Evolutionary conservation across 2,113 vertebrate species (phyloP).

Genomic region (Corythornis madagascariensis): DNA sequence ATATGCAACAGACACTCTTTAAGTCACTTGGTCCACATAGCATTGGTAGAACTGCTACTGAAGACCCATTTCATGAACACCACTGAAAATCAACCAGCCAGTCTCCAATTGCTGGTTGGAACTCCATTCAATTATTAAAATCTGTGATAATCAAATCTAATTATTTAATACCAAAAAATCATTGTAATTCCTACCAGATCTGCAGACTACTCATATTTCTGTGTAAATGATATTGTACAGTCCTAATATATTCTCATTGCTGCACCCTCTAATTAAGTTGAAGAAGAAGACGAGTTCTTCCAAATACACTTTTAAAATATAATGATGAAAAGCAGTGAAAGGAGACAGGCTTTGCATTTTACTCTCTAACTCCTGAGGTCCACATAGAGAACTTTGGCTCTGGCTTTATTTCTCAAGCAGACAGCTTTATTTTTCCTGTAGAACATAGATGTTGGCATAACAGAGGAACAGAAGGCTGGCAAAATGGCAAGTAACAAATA

Average conservation of each 20-base stretch:
- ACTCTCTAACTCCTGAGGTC: neutral
- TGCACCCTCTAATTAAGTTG: neutral
- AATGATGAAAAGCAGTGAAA: neutral
- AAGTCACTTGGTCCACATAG: neutral
- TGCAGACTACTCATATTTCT: neutral
- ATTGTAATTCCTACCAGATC: neutral
- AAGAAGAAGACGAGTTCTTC: neutral
- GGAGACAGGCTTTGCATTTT: neutral
- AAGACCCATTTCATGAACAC: neutral
- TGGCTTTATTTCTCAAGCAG: neutral
- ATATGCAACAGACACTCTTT: neutral
- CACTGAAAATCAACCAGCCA: neutral
- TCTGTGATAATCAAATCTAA: neutral
- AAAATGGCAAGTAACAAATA: constrained; percentile 33
- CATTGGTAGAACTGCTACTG: neutral
- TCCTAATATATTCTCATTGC: neutral
- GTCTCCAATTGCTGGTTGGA: neutral
- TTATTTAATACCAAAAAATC: neutral
- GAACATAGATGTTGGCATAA: neutral
- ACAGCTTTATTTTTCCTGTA: constrained; percentile 16
- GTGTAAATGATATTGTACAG: neutral
- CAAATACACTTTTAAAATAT: neutral
- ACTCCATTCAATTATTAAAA: neutral
- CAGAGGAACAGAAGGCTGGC: constrained; percentile 11
- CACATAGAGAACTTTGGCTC: neutral